Evolutionary conservation across 2,888 invertebrate species (phyloP).

Genomic region (Theretra japonica): DNA sequence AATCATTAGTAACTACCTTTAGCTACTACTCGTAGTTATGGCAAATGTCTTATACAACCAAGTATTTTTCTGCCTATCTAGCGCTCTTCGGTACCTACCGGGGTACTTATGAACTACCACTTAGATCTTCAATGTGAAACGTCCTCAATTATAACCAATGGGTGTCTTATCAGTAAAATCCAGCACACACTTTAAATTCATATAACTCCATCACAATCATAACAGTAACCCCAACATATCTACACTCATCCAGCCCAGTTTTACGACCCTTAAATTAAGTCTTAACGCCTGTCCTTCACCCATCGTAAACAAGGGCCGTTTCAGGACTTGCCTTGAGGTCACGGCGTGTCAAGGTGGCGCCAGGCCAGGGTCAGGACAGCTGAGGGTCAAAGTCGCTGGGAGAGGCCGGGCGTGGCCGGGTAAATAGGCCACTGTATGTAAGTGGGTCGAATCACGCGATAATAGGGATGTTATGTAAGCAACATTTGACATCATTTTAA

Average conservation of each 20-base stretch:
- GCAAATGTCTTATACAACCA: no score
- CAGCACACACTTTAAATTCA: no score
- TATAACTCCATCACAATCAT: no score
- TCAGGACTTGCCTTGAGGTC: conserved; percentile 21
- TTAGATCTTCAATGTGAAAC: no score
- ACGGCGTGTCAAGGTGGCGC: conserved; percentile 34
- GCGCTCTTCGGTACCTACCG: no score
- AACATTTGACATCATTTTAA: background rate
- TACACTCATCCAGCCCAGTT: background rate
- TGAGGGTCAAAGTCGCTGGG: conserved; percentile 46
- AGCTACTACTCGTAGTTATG: no score
- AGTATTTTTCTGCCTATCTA: no score
- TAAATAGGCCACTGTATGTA: conserved; percentile 41
- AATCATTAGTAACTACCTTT: no score
- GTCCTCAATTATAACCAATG: no score
- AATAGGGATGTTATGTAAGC: background rate
- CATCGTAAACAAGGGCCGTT: background rate
- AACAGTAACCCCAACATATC: background rate
- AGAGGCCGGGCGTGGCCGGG: conserved; percentile 46
- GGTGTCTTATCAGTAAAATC: no score
- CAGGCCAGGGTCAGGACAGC: conserved; percentile 42
- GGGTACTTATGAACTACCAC: no score
- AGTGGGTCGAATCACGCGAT: conserved; percentile 17
- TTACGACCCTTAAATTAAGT: conserved; percentile 8
- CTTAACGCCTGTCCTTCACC: background rate